Base-by-base conservation (phyloP, 2,113 vertebrate genomes). In the Gallinago paraguaiae region DNA sequence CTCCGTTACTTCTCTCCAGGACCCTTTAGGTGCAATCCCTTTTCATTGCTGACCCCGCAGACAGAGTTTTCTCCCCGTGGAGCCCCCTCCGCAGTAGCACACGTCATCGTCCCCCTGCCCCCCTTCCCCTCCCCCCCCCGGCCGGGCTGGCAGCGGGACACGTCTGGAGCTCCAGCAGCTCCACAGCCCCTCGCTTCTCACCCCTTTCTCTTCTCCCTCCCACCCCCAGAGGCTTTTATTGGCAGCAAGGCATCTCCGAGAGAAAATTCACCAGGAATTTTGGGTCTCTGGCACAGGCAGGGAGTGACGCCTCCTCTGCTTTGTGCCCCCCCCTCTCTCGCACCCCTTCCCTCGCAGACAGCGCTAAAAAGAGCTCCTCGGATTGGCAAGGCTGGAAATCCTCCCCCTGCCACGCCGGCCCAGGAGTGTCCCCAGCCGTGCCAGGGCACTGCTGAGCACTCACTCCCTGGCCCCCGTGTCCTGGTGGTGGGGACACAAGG, bases 401-500 rank as follows among this genome's bases (percentile, higher is more conserved):
- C 35, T 59, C 25, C 61, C 59, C 48, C 24, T 7, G 1, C 5
- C n/a, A 27, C 33, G 14, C 13, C 20, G 2, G 8, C 45, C 30
- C 28, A 3, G 60, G 37, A 25, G 5, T 0, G 13, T 3, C 50
- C 8, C 17, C 72, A 19, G 27, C 57, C 17, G 1, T 7, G 35
- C 41, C 24, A 27, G 72, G 64, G 50, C 57, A 37, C 13, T 10
- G 61, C 74, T 45, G 5, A 9, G 45, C 45, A 6, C 51, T 8
- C 3, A 1, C 11, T 50, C 35, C 57, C 39, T 37, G 25, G 53
- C 56, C 39, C 37, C 1, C 4, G 4, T 11, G 28, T 5, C 39
- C 70, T 2, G 9, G 22, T 31, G 0, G 1, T 7, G 4, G 25
- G 65, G 35, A 28, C 1, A 1, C 0, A 0, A 23, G 31, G 43